Conservation (phyloP, 2,797 vertebrate species). For the Silurus lanzhouensis region DNA sequence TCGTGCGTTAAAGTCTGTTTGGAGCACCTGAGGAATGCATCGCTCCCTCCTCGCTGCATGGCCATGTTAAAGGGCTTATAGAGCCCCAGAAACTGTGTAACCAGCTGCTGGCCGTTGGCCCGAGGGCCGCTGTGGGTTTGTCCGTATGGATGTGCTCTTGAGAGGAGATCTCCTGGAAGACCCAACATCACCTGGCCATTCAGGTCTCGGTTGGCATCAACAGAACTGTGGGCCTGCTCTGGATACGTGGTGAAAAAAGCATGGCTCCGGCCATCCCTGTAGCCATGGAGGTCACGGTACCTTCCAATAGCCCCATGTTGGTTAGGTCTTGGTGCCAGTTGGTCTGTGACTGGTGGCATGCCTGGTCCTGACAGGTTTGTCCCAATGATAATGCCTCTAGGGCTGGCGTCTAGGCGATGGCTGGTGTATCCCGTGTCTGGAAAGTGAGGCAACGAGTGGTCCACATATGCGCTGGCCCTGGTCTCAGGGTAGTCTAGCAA, state of each 20-base stretch:
- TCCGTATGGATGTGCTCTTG: conserved; percentile 72
- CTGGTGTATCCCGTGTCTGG: conserved; percentile 77
- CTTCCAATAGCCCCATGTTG: conserved; percentile 75
- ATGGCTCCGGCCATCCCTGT: conserved; percentile 74
- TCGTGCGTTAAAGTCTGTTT: conserved; percentile 73
- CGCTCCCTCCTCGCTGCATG: conserved; percentile 71
- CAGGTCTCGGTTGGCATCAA: conserved; percentile 69
- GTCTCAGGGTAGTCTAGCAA: conserved; percentile 79
- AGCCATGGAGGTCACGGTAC: conserved; percentile 75
- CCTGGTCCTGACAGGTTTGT: conserved; percentile 74
- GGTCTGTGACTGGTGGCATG: conserved; percentile 78
- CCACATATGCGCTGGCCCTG: conserved; percentile 80
- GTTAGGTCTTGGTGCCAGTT: conserved; percentile 72
- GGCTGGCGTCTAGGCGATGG: conserved; percentile 76
- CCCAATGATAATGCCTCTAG: conserved; percentile 78
- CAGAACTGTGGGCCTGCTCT: conserved; percentile 78
- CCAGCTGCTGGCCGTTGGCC: conserved; percentile 73
- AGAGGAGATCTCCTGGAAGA: conserved; percentile 74
- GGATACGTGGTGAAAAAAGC: conserved; percentile 74
- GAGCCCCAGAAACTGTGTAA: conserved; percentile 74
- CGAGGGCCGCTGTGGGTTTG: conserved; percentile 70
- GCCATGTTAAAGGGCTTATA: conserved; percentile 77
- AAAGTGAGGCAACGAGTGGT: conserved; percentile 76
- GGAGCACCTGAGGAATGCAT: conserved; percentile 76
- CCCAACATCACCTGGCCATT: conserved; percentile 77